Evolutionary conservation across 2,888 invertebrate genomes (phyloP).

Genomic region (Lagria hirta): DNA sequence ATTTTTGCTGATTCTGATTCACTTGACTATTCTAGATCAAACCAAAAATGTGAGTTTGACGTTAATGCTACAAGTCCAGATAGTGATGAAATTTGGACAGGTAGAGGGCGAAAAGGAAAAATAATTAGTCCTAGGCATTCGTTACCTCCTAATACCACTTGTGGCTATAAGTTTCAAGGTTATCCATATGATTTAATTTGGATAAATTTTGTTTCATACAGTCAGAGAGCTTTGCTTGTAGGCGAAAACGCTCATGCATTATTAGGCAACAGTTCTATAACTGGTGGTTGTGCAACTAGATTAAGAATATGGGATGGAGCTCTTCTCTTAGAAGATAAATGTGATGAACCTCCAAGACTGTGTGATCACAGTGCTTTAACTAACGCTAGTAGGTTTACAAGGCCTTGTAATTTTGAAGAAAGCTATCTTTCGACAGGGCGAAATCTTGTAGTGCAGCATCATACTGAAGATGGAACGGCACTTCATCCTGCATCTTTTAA

Average conservation of each 20-base stretch:
- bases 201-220: conserved; percentile 85
- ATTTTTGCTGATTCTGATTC: conserved; percentile 87
- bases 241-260: conserved; percentile 53
- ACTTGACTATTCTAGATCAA: conserved; percentile 73
- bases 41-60: conserved; percentile 68
- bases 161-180: conserved; percentile 83
- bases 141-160: conserved; percentile 81
- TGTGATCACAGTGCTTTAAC: conserved; percentile 80
- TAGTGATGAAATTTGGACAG: conserved; percentile 60
- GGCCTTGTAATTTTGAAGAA: conserved; percentile 78
- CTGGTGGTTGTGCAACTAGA: conserved; percentile 66
- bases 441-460: conserved; percentile 57
- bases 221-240: conserved; percentile 71
- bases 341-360: conserved; percentile 75
- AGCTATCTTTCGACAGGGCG: conserved; percentile 69
- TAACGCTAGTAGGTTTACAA: conserved; percentile 71
- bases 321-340: conserved; percentile 68
- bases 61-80: conserved; percentile 73
- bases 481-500: conserved; percentile 75
- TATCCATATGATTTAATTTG: conserved; percentile 78
- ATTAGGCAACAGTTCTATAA: conserved; percentile 43
- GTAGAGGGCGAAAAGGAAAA: conserved; percentile 68
- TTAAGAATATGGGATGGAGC: conserved; percentile 76
- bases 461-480: conserved; percentile 72
- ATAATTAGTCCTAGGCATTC: conserved; percentile 81